Conservation (phyloP, 2,888 invertebrate species). For the Ganaspis brasiliensis region DNA sequence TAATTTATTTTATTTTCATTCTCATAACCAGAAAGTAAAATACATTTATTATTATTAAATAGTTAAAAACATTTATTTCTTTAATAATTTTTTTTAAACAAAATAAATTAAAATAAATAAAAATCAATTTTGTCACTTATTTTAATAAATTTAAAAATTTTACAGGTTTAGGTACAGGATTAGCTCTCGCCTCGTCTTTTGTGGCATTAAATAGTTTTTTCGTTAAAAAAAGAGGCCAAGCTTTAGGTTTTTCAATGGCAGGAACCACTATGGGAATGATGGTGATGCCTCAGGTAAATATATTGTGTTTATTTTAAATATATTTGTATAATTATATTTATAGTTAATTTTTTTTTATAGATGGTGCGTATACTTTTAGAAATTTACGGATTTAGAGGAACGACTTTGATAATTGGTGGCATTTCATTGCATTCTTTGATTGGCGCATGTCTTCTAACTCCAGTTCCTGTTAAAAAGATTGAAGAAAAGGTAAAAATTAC, state of each 20-base stretch:
- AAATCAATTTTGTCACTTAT: slow-evolving; percentile 12
- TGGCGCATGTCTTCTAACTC: slow-evolving; percentile 85
- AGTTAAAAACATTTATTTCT: slow-evolving; percentile 63
- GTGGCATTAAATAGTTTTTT: slow-evolving; percentile 91
- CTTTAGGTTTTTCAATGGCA: slow-evolving; percentile 90
- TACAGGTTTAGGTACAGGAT: slow-evolving; percentile 89
- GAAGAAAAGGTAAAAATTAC: slow-evolving; percentile 16
- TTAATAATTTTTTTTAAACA: not conserved
- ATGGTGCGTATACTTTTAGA: slow-evolving; percentile 65
- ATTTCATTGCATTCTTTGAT: slow-evolving; percentile 84
- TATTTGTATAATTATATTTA: no score
- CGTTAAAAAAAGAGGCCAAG: slow-evolving; percentile 89
- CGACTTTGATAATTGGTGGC: slow-evolving; percentile 84
- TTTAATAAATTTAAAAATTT: slow-evolving; percentile 12
- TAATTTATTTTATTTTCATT: no score
- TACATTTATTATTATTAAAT: not conserved
- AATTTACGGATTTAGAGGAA: slow-evolving; percentile 79
- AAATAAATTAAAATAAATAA: slow-evolving; percentile 41
- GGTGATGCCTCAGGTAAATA: slow-evolving; percentile 86
- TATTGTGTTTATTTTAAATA: slow-evolving; percentile 47
- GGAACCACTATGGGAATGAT: slow-evolving; percentile 91
- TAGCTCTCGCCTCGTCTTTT: slow-evolving; percentile 89
- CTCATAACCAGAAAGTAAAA: no score
- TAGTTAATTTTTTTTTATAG: slow-evolving; percentile 50
- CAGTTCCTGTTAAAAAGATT: slow-evolving; percentile 76